phyloP scores from a whole-genome alignment of 2,888 invertebrate genomes.

The Dermolepida albohirtum region DNA sequence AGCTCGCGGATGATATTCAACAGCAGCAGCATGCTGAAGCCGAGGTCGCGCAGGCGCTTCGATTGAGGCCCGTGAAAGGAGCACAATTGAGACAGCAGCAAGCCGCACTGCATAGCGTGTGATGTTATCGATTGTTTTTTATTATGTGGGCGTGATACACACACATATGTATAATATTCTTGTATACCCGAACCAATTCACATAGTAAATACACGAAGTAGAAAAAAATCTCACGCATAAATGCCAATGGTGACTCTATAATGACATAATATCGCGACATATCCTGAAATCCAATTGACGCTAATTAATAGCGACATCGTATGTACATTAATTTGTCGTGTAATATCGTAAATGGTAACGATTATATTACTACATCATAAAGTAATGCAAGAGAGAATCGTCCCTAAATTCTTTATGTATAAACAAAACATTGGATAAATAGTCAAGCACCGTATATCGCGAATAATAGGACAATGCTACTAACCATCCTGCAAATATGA shows the following conservation, averaged over 20 bases:
- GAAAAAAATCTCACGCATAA: conserved; percentile 17
- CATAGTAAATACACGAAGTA: conserved; percentile 5
- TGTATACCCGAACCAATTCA: conserved; percentile 30
- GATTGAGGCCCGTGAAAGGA: conserved; percentile 62
- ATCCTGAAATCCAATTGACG: conserved; percentile 21
- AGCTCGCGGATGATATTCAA: conserved; percentile 38
- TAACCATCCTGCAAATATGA: conserved; percentile 53
- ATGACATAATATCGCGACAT: conserved; percentile 25
- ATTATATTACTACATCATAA: conserved; percentile 12
- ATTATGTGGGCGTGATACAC: conserved; percentile 55
- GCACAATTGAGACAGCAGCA: conserved; percentile 50
- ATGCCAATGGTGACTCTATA: conserved; percentile 10
- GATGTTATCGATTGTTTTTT: conserved; percentile 54
- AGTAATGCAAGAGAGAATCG: conserved; percentile 16
- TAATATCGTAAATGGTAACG: conserved; percentile 12
- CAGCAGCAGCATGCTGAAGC: conserved; percentile 45
- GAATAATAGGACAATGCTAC: conserved; percentile 49
- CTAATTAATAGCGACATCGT: conserved; percentile 19
- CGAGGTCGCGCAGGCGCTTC: conserved; percentile 62
- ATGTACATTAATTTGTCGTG: conserved; percentile 12
- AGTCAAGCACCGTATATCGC: conserved; percentile 28
- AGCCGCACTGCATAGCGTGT: conserved; percentile 50
- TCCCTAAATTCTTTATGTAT: conserved; percentile 31
- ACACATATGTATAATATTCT: conserved; percentile 35
- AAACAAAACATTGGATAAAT: conserved; percentile 40